Conservation (phyloP, 2,797 vertebrate genomes). For the Carapus acus region DNA sequence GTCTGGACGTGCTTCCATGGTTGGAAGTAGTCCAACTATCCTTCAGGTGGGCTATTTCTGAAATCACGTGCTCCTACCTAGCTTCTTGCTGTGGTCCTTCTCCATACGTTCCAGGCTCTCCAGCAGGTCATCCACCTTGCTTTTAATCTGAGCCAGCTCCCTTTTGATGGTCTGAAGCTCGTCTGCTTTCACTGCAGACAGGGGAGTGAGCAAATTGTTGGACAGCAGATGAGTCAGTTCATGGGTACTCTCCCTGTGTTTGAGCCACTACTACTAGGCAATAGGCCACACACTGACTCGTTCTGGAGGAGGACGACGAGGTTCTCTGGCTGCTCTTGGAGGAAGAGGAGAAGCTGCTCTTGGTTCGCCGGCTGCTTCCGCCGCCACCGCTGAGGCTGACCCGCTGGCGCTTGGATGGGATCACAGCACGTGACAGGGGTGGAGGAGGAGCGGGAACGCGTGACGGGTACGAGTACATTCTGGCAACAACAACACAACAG, state of each 20-base stretch:
- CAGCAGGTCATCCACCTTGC: conserved; percentile 87
- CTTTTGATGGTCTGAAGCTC: conserved; percentile 87
- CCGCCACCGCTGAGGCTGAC: conserved; percentile 78
- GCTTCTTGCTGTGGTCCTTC: conserved; percentile 85
- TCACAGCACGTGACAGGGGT: conserved; percentile 82
- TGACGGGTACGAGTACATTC: conserved; percentile 87
- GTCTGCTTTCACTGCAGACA: conserved; percentile 77
- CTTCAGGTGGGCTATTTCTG: too few relatives aligned
- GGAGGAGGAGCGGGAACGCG: conserved; percentile 82
- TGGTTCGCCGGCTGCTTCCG: conserved; percentile 77
- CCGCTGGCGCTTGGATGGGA: conserved; percentile 85
- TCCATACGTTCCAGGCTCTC: conserved; percentile 87
- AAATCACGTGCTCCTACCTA: conserved; percentile 68
- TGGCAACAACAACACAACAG: conserved; percentile 25
- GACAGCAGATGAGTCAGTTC: too few relatives aligned
- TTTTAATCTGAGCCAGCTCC: conserved; percentile 86
- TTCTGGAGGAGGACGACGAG: conserved; percentile 82
- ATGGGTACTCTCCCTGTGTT: too few relatives aligned
- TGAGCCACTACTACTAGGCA: too few relatives aligned
- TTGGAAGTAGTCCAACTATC: too few relatives aligned
- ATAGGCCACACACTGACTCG: conserved; percentile 63
- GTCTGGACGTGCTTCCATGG: too few relatives aligned
- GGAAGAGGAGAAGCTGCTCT: conserved; percentile 85
- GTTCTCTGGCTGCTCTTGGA: conserved; percentile 85
- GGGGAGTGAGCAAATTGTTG: neutral